Evolutionary conservation across 2,888 invertebrate genomes (phyloP).

Genomic region (Spicauda simplicius): DNA sequence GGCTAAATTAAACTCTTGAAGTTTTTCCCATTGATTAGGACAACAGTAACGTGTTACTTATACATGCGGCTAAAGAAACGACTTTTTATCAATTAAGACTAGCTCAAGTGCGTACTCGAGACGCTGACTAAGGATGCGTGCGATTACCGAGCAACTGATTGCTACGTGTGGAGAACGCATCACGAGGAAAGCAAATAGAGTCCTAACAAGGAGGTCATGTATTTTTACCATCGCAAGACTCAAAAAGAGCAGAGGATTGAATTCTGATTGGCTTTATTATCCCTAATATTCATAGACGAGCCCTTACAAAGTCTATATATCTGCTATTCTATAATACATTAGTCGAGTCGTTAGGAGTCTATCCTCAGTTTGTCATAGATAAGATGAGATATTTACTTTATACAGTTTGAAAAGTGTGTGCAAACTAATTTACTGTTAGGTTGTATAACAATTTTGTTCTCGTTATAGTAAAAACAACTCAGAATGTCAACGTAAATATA

Average conservation of each 20-base stretch:
- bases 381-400: too few species aligned
- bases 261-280: too few species aligned
- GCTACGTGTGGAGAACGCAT: background rate
- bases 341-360: too few species aligned
- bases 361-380: too few species aligned
- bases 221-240: too few species aligned
- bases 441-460: background rate
- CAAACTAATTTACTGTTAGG: background rate
- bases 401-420: background rate
- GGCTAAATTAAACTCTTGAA: background rate
- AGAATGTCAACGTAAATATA: slow-evolving; percentile 5
- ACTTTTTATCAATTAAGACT: slow-evolving; percentile 69
- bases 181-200: too few species aligned
- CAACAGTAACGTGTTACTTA: background rate
- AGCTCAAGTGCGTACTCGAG: slow-evolving; percentile 50
- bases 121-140: slow-evolving; percentile 46
- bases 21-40: background rate
- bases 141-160: background rate
- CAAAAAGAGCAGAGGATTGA: too few species aligned
- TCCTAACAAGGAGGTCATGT: too few species aligned
- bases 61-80: slow-evolving; percentile 47
- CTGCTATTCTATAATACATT: too few species aligned
- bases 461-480: slow-evolving; percentile 1
- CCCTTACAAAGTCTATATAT: too few species aligned
- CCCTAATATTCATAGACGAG: too few species aligned